Evolutionary conservation across 2,888 invertebrate species (phyloP).

Genomic region (Acronicta alni): DNA sequence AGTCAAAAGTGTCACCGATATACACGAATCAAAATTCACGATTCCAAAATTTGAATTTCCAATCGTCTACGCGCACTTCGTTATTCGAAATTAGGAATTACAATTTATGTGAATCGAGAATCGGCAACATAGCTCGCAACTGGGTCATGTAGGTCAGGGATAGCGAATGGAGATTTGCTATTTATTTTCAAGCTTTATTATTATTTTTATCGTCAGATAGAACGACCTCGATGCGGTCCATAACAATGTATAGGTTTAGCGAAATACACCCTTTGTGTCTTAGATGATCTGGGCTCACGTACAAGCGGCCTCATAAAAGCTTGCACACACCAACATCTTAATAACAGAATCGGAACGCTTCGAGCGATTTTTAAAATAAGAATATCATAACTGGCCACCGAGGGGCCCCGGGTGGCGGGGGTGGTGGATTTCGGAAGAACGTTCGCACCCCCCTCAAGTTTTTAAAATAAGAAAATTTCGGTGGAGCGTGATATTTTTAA

Average conservation of each 20-base stretch:
- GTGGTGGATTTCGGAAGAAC: conserved; percentile 86
- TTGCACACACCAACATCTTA: conserved; percentile 86
- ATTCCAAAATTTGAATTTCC: conserved; percentile 56
- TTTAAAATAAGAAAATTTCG: conserved; percentile 89
- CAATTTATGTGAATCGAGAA: conserved; percentile 62
- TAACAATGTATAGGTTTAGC: conserved; percentile 59
- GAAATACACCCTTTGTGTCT: conserved; percentile 69
- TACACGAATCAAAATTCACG: conserved; percentile 46
- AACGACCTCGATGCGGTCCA: conserved; percentile 55
- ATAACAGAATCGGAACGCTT: conserved; percentile 88
- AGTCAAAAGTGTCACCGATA: conserved; percentile 10
- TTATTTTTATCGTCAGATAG: conserved; percentile 64
- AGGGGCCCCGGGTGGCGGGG: conserved; percentile 65
- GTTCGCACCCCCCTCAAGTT: conserved; percentile 83
- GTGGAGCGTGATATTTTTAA: conserved; percentile 89
- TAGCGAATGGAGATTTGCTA: conserved; percentile 58
- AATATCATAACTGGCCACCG: conserved; percentile 87
- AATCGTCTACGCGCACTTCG: conserved; percentile 57
- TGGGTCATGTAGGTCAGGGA: conserved; percentile 77
- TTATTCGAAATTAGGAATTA: conserved; percentile 63
- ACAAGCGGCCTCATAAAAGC: conserved; percentile 75
- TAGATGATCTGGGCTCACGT: conserved; percentile 66
- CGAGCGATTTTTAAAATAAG: conserved; percentile 87
- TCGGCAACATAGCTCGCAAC: conserved; percentile 60
- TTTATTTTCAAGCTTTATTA: conserved; percentile 67